A percentile compares a stretch with the other conserved stretches of the same genome.
These are phyloP conservation scores for Adelosebastes latens DNA, from an alignment of 2,797 vertebrate genomes.

Conservation along the genomic window DNA sequence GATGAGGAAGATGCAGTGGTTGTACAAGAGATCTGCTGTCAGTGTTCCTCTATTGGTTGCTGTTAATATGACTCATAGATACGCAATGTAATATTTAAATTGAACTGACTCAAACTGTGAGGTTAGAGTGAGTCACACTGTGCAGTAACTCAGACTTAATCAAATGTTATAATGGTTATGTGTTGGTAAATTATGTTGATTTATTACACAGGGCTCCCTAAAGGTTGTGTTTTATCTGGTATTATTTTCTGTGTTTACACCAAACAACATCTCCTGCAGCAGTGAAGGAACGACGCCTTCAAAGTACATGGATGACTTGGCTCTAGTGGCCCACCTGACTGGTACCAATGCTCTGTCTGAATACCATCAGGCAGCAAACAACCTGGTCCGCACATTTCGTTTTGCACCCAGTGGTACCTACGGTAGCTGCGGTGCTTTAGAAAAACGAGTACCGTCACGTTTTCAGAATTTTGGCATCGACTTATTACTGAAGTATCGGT, in stretches of 20 bases:
- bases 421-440: no score
- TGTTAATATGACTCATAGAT: neutral
- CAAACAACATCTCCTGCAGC: neutral
- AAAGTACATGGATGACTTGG: neutral
- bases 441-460: accelerated
- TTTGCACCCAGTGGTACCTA: no score
- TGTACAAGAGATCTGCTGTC: neutral
- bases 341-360: neutral
- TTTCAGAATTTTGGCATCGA: no score
- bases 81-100: neutral
- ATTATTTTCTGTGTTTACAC: neutral
- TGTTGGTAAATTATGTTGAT: neutral
- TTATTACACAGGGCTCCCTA: neutral
- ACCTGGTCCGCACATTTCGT: neutral
- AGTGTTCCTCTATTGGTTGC: neutral
- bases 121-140: neutral
- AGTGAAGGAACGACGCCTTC: neutral
- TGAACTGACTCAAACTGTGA: neutral
- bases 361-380: neutral
- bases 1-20: neutral
- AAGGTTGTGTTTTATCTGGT: neutral
- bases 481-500: no score
- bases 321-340: accelerated
- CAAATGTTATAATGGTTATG: neutral
- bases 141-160: neutral